These are phyloP conservation scores for Lytechinus variegatus DNA, from an alignment of 35 echinoderm and acorn worm genomes.

Conservation along the genomic window DNA sequence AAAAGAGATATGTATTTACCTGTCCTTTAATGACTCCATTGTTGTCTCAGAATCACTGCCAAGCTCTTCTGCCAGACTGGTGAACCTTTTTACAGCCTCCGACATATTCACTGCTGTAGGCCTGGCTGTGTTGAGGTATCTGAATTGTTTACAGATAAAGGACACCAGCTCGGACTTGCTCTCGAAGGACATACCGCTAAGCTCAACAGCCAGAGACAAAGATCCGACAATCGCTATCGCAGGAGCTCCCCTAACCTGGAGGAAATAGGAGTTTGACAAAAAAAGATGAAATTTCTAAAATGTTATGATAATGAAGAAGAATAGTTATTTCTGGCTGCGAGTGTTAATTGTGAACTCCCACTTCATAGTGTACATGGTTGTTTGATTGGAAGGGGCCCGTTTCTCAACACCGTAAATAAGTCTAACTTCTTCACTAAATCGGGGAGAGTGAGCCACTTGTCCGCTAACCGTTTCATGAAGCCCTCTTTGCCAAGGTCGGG, in stretches of 20 bases:
- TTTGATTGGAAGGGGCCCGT: not conserved
- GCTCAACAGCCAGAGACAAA: slow-evolving; percentile 79
- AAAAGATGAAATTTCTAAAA: not conserved
- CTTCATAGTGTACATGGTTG: not conserved
- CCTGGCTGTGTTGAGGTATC: slow-evolving; percentile 84
- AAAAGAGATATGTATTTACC: slow-evolving; percentile 34
- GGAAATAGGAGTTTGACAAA: not conserved
- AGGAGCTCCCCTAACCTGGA: slow-evolving; percentile 86
- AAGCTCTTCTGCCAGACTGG: slow-evolving; percentile 27
- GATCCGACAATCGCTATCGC: slow-evolving; percentile 86
- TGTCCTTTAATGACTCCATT: slow-evolving; percentile 54
- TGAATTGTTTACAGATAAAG: slow-evolving; percentile 64
- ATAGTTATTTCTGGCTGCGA: not conserved
- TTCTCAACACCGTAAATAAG: not conserved
- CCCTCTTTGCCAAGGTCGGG: no score
- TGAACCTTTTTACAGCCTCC: slow-evolving; percentile 71
- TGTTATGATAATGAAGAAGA: not conserved
- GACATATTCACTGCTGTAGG: slow-evolving; percentile 96
- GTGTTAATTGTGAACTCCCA: not conserved
- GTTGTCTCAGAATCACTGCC: slow-evolving; percentile 6
- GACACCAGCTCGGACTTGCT: slow-evolving; percentile 31
- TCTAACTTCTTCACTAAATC: no score
- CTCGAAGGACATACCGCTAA: slow-evolving; percentile 55
- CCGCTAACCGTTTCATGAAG: no score
- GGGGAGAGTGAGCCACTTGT: no score